Conservation (phyloP, 1,140 invertebrate species). For the Pogonus chalceus region DNA sequence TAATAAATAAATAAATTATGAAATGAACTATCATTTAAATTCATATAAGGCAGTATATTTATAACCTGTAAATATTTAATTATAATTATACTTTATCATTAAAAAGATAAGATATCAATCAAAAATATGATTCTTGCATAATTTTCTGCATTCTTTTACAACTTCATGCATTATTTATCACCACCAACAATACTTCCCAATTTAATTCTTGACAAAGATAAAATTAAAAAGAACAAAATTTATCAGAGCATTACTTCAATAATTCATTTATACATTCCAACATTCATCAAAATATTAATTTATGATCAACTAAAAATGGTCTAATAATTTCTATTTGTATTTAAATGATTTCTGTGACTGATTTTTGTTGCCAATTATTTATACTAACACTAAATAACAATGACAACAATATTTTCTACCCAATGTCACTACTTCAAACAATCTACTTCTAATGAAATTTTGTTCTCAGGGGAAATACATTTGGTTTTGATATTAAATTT, state of each 20-base stretch:
- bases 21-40: no score
- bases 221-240: neutral
- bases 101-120: no score
- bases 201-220: neutral
- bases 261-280: neutral
- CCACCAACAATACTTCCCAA: no score
- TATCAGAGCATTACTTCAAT: neutral
- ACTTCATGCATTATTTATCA: no score
- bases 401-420: neutral
- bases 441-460: neutral
- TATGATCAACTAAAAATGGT: neutral
- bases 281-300: neutral
- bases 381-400: constrained; percentile 9
- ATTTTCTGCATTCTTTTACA: no score
- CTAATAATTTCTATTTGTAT: neutral
- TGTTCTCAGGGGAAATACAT: neutral
- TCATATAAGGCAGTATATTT: no score
- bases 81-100: no score
- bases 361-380: constrained; percentile 7
- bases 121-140: no score
- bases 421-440: neutral
- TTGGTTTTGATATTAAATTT: neutral
- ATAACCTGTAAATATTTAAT: no score
- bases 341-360: neutral
- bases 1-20: no score